These are phyloP conservation scores for Pituophis catenifer DNA, from an alignment of 2,113 vertebrate species.

Conservation along the genomic window DNA sequence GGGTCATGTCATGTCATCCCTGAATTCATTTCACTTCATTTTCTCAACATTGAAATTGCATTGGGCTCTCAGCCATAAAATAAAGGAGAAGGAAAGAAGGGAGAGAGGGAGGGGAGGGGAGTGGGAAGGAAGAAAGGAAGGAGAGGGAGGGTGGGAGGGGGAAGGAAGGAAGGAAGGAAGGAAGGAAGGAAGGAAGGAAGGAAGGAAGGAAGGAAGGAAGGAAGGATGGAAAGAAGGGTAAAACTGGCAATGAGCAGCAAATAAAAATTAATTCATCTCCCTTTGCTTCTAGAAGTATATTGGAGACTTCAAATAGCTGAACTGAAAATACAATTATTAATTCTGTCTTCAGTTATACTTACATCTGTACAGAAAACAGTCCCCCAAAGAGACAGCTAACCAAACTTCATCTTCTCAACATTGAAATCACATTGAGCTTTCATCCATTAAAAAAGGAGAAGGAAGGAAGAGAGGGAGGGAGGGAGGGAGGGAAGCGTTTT, in stretches of 20 bases:
- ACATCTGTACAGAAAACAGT: background rate
- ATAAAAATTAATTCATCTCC: constrained; percentile 1
- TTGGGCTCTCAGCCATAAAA: background rate
- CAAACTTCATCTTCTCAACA: background rate
- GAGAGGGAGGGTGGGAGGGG: background rate
- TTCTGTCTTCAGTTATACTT: background rate
- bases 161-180: background rate
- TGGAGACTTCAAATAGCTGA: background rate
- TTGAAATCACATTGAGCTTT: background rate
- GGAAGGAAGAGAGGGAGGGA: background rate
- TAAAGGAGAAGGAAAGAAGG: background rate
- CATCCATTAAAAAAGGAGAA: background rate
- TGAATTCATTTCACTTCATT: background rate
- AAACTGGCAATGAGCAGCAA: background rate
- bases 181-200: background rate
- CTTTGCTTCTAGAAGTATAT: background rate
- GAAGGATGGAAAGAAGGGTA: background rate
- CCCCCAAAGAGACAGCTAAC: background rate
- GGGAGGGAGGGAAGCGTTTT: background rate
- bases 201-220: too few species aligned
- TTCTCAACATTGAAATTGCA: background rate
- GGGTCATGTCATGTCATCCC: background rate
- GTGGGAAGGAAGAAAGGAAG: too few species aligned
- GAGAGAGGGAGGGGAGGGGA: too few species aligned
- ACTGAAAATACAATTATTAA: background rate